Evolutionary conservation across 2,113 vertebrate species (phyloP).

Genomic region (Notothenia coriiceps): DNA sequence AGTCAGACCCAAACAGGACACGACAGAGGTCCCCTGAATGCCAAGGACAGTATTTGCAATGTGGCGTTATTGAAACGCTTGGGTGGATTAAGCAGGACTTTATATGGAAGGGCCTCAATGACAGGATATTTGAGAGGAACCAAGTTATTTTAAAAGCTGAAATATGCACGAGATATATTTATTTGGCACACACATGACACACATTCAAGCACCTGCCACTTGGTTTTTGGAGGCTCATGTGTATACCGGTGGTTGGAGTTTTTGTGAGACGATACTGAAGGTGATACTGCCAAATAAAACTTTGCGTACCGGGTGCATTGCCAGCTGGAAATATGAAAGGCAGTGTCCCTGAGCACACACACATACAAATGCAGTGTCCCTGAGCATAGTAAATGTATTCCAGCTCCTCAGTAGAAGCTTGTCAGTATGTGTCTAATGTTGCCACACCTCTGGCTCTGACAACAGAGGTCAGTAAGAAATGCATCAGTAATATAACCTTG

Average conservation of each 20-base stretch:
- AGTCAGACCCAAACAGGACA: slow-evolving; percentile 67
- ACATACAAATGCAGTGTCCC: background rate
- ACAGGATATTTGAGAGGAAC: slow-evolving; percentile 16
- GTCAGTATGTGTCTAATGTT: slow-evolving; percentile 1
- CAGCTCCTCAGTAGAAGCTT: background rate
- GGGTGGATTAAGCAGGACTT: slow-evolving; percentile 52
- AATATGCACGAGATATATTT: background rate
- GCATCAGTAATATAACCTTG: slow-evolving; percentile 7
- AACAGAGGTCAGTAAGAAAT: slow-evolving; percentile 11
- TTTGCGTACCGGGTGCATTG: background rate
- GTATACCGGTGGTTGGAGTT: background rate
- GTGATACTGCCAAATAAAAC: background rate
- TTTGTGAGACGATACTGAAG: background rate
- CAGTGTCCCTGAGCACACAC: background rate
- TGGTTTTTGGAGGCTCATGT: background rate
- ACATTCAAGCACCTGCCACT: background rate
- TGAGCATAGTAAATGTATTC: background rate
- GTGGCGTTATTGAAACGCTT: slow-evolving; percentile 51
- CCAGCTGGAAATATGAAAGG: background rate
- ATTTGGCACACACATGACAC: background rate
- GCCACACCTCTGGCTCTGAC: background rate
- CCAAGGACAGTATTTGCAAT: slow-evolving; percentile 78
- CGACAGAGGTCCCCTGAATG: slow-evolving; percentile 80
- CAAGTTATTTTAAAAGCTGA: background rate
- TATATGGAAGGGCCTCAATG: slow-evolving; percentile 25